These are phyloP conservation scores for Vulpes vulpes DNA, from an alignment of 2,113 vertebrate genomes.

Conservation along the genomic window DNA sequence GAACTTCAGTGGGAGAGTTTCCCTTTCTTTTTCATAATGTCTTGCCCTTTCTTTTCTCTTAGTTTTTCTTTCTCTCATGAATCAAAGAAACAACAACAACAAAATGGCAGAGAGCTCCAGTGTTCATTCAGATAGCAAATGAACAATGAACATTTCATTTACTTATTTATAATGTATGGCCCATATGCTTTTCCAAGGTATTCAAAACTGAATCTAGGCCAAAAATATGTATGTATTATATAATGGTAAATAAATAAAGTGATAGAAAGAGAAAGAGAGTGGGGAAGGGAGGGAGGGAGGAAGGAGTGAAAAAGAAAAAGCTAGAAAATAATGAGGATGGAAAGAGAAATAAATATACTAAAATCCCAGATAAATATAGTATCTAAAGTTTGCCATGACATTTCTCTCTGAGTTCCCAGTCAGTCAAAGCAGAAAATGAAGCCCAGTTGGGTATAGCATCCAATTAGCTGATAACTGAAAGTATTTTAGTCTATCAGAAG, in stretches of 20 bases:
- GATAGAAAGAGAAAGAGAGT: background rate
- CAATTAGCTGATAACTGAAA: constrained; percentile 21
- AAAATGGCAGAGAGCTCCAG: background rate
- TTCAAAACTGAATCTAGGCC: constrained; percentile 37
- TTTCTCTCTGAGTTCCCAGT: background rate
- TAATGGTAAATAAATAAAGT: background rate
- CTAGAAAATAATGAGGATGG: background rate
- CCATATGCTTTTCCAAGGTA: background rate
- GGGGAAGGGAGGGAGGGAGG: background rate
- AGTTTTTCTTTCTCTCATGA: background rate
- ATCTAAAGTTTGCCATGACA: background rate
- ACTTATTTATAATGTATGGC: background rate
- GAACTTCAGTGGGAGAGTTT: background rate
- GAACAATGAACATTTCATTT: constrained; percentile 37
- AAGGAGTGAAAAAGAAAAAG: background rate
- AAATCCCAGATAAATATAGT: constrained; percentile 27
- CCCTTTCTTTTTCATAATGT: background rate
- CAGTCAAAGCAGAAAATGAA: constrained; percentile 39
- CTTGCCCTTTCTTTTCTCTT: background rate
- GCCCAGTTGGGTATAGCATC: background rate
- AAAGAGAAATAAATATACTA: constrained; percentile 1
- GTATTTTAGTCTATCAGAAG: background rate
- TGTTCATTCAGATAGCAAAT: background rate
- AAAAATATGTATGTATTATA: background rate
- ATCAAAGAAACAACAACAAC: background rate